Percentiles rank a stretch among this genome's conserved stretches.
Evolutionary conservation across 1,140 invertebrate species (phyloP).

Genomic region (Andricus grossulariae): DNA sequence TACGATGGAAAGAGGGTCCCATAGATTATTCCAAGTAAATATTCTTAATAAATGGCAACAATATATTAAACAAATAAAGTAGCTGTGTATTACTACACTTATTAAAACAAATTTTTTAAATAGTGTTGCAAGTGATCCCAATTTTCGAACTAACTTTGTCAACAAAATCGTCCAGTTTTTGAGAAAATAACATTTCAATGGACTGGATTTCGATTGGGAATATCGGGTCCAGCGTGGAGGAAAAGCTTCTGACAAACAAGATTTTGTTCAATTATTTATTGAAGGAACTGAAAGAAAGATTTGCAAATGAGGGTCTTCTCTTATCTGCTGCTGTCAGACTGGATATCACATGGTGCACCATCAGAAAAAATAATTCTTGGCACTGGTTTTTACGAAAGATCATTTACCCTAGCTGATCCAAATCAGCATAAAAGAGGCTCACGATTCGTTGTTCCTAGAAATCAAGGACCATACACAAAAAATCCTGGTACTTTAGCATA

Average conservation of each 20-base stretch:
- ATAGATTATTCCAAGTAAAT: conserved; percentile 78
- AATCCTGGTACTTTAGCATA: conserved; percentile 73
- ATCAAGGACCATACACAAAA: conserved; percentile 71
- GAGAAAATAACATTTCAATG: conserved; percentile 48
- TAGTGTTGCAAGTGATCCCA: conserved; percentile 46
- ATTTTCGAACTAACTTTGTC: conserved; percentile 58
- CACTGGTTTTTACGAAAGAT: conserved; percentile 68
- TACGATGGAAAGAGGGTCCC: conserved; percentile 87
- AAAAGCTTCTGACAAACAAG: too few species aligned
- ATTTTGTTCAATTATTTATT: background rate
- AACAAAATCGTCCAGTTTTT: conserved; percentile 55
- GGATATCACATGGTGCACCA: conserved; percentile 76
- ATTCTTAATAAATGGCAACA: too few species aligned
- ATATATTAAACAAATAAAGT: too few species aligned
- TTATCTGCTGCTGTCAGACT: conserved; percentile 54
- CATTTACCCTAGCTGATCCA: too few species aligned
- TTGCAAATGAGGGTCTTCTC: too few species aligned
- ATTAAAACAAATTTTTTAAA: too few species aligned
- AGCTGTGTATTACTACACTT: too few species aligned
- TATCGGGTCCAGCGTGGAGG: too few species aligned
- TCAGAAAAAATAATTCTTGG: conserved; percentile 81
- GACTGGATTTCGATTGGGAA: too few species aligned
- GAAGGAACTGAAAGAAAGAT: too few species aligned
- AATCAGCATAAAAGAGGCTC: too few species aligned
- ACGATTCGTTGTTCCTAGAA: too few species aligned